phyloP scores from a whole-genome alignment of 2,888 invertebrate species.

The Lasioglossum figueresi region DNA sequence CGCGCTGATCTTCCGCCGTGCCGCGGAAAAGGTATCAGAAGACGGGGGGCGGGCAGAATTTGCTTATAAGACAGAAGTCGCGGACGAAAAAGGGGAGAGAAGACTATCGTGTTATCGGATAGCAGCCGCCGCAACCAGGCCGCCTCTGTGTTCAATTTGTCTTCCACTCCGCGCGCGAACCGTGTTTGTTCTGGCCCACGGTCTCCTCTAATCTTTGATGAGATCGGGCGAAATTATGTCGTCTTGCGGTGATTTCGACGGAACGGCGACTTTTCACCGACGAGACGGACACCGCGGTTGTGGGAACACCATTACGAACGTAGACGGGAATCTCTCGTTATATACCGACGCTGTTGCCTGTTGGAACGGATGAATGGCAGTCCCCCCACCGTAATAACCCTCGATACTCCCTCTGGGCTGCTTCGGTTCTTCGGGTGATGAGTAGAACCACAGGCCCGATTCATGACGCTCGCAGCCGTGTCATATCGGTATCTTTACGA shows the following conservation, averaged over 20 bases:
- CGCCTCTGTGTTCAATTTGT: conserved; percentile 44
- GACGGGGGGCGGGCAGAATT: conserved; percentile 12
- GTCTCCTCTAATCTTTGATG: conserved; percentile 64
- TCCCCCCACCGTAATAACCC: conserved; percentile 51
- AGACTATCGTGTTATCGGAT: conserved; percentile 55
- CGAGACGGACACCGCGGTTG: neutral
- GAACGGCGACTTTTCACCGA: conserved; percentile 50
- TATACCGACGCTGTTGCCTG: conserved; percentile 27
- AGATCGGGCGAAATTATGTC: conserved; percentile 73
- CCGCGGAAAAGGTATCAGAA: conserved; percentile 40
- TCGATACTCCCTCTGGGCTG: conserved; percentile 55
- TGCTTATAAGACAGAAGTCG: conserved; percentile 21
- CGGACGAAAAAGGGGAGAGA: conserved; percentile 33
- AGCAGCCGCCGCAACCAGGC: conserved; percentile 4
- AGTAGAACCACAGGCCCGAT: conserved; percentile 47
- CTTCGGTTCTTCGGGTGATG: conserved; percentile 47
- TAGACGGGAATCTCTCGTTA: conserved; percentile 44
- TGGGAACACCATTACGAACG: neutral
- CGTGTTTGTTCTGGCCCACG: conserved; percentile 20
- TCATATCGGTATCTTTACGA: conserved; percentile 43
- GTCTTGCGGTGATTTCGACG: conserved; percentile 55
- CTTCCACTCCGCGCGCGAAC: conserved; percentile 20
- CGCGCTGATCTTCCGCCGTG: conserved; percentile 56
- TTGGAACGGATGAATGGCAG: conserved; percentile 30
- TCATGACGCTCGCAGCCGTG: conserved; percentile 32